Percentiles rank a stretch among this genome's conserved stretches.
phyloP scores from a whole-genome alignment of 2,113 vertebrate genomes.

The Herpetotheres cachinnans region DNA sequence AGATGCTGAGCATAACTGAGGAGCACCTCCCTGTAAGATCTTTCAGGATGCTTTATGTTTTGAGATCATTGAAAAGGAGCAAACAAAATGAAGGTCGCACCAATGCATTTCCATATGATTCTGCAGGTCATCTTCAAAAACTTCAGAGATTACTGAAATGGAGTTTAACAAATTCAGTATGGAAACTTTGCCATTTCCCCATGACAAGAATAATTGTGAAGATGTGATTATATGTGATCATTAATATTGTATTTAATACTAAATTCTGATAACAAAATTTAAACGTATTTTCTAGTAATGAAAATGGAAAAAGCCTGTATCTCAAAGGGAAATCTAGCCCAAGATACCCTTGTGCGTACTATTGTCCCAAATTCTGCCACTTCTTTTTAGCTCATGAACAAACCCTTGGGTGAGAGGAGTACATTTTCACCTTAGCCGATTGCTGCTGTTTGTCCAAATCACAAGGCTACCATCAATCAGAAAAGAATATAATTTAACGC shows the following conservation, averaged over 20 bases:
- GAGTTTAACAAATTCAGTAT: background rate
- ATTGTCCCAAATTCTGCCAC: background rate
- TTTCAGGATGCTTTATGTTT: background rate
- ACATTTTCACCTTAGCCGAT: background rate
- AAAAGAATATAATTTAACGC: background rate
- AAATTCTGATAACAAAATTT: background rate
- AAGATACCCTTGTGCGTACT: background rate
- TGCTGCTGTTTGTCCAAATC: constrained; percentile 1
- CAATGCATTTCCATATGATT: background rate
- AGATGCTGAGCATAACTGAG: background rate
- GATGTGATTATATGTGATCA: background rate
- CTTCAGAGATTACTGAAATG: background rate
- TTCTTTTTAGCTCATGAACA: background rate
- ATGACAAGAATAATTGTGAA: background rate
- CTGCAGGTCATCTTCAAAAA: background rate
- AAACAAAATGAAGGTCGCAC: background rate
- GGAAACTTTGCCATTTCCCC: background rate
- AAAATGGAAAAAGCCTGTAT: background rate
- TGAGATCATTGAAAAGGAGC: background rate
- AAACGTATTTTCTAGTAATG: background rate
- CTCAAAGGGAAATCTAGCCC: background rate
- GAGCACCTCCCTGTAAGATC: background rate
- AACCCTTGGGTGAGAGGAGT: background rate
- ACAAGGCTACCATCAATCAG: background rate
- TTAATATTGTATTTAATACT: background rate